Evolutionary conservation across 1,140 invertebrate genomes (phyloP), one percentile per base, ranked within the genome.

Genomic region (Druon quercuslanigerum): DNA sequence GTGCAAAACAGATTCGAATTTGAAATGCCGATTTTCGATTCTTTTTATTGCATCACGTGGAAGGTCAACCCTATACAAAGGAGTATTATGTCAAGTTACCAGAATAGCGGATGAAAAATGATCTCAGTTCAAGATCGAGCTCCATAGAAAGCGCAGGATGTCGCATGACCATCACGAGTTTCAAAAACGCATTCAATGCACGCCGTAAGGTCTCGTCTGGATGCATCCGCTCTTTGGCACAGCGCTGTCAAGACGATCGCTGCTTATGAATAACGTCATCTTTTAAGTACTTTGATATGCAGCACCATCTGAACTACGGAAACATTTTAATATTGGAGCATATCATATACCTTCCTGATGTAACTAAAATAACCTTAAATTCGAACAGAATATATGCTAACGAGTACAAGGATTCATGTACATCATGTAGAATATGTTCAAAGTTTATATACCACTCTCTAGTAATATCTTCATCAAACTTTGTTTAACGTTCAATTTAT

Each of bases 91-190:
- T 66, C 5, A 66, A 66, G 20, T 66, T 66, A 66, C 46, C 60
- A 66, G 60, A 40, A 33, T n/a, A 16, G 14, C 33, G 25, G 60
- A 66, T 66, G 60, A 66, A 66, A 66, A 66, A 66, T 66, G 60
- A 66, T 66, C 33, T 40, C 20, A 9, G 25, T 66, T 66, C 25
- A 50, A 14, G 8, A 73, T 77, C 50, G 46, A 11, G 60, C 50
- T 46, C 19, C 17, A n/a, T 50, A 6, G n/a, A 80, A 70, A 56
- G 25, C 72, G 72, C 74, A 70, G 71, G 50, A 70, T 76, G 60
- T 74, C 50, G 76, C 78, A 66, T 66, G 60, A 66, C 60, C 60
- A 14, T 46, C 60, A 46, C 33, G 60, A 66, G 40, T 66, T 66
- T 66, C 20, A 66, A 66, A 66, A 40, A 66, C 60, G 60, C 60